Evolutionary conservation across 1,140 invertebrate genomes (phyloP), one percentile per base, ranked within the genome.

Genomic region (Oscheius sp.): DNA sequence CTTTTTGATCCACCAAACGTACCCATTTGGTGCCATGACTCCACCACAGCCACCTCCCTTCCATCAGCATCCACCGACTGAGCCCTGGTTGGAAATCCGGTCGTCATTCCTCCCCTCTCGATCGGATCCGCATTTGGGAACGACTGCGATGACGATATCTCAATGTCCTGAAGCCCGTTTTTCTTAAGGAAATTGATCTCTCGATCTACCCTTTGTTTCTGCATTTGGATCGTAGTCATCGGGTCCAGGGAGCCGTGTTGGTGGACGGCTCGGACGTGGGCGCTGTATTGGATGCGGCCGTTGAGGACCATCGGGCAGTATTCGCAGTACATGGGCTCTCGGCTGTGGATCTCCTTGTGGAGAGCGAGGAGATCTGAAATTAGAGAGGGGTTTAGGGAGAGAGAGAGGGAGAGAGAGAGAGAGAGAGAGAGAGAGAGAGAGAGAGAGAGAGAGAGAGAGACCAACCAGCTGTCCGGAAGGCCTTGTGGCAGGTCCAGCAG

Each of bases 401-500:
- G 20, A 15, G 26, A 7, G 4, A 7, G 26, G 13, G 29, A 59
- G 2, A 20, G 23, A 29, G 26, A 7, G 4, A 7, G 26, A 20
- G 29, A 59, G 2, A 20, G 23, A 29, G n/a, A 1, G n/a, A n/a
- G n/a, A n/a, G n/a, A n/a, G 49, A 18, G 1, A 18, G 18, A 28
- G 18, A 35, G 29, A 20, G 64, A 10, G 20, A 15, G 26, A 7
- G 4, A 7, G 26, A 20, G 29, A 59, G 2, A 20, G 23, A 29
- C 64, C 46, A 26, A 70, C 68, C 52, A 23, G 69, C 69, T 2
- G 69, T 71, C 7, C 69, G 23, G 34, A 71, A 71, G 2, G 69
- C 63, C 45, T 71, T 71, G 31, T 71, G 69, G 29, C 69, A 71
- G 3, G 69, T 71, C 69, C 69, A 71, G 29, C 69, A 71, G 1